Conservation (phyloP, 2,888 invertebrate species). For the Notodonta ziczac region DNA sequence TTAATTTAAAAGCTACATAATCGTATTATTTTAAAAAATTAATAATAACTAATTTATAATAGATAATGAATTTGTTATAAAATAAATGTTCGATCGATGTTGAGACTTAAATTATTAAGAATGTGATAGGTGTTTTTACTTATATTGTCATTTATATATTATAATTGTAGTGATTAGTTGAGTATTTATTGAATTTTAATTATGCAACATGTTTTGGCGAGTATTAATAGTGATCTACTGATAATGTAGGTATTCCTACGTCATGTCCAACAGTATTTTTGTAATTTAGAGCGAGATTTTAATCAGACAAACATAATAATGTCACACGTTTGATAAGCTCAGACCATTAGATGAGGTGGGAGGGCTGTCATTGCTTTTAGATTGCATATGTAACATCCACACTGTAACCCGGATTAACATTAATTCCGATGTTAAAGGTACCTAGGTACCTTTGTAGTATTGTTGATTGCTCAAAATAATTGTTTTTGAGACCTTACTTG, state of each 20-base stretch:
- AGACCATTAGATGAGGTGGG: no score
- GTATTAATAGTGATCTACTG: constrained; percentile 35
- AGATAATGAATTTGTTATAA: constrained; percentile 46
- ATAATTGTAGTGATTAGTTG: constrained; percentile 49
- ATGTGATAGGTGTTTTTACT: constrained; percentile 70
- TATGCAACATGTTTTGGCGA: constrained; percentile 38
- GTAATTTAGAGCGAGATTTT: constrained; percentile 47
- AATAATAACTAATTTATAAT: constrained; percentile 18
- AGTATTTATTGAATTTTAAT: constrained; percentile 45
- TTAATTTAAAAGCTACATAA: constrained; percentile 11
- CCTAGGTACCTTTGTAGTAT: no score
- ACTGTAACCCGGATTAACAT: no score
- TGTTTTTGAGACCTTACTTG: no score
- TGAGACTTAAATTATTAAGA: constrained; percentile 64
- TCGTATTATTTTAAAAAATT: constrained; percentile 16
- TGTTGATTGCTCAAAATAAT: no score
- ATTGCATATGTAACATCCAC: no score
- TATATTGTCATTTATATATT: constrained; percentile 45
- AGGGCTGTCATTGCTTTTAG: no score
- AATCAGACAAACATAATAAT: constrained; percentile 19
- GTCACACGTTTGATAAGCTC: constrained; percentile 30
- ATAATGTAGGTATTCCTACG: constrained; percentile 59
- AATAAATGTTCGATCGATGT: constrained; percentile 63
- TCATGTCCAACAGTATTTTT: constrained; percentile 61
- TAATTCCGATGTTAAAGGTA: no score